A percentile compares a stretch with the other conserved stretches of the same genome.
These are phyloP conservation scores for Hydrotaea diabolus DNA, from an alignment of 2,888 invertebrate species.

Conservation along the genomic window DNA sequence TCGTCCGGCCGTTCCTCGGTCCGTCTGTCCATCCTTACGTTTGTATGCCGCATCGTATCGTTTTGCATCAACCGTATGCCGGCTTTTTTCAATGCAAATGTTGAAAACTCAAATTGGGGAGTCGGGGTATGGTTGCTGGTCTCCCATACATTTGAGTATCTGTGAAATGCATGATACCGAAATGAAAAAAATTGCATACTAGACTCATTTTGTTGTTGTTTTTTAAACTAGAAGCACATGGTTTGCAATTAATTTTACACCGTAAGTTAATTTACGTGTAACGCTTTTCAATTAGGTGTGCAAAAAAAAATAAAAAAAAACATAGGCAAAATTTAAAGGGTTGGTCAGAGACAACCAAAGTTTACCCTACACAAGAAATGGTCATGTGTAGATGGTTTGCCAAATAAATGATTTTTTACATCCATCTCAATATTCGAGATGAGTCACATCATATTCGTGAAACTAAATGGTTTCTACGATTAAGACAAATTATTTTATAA, in stretches of 20 bases:
- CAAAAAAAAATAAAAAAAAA: conserved; percentile 25
- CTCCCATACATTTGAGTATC: neutral
- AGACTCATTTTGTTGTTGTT: neutral
- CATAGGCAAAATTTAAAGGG: neutral
- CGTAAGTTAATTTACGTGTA: conserved; percentile 59
- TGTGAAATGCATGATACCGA: conserved; percentile 9
- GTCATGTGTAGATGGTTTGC: no score
- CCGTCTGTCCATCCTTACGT: neutral
- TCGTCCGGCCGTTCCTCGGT: no score
- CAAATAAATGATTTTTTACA: no score
- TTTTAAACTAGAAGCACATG: conserved; percentile 42
- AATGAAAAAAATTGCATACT: conserved; percentile 30
- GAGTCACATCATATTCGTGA: no score
- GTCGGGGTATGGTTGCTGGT: neutral
- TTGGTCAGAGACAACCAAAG: neutral
- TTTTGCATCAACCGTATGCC: neutral
- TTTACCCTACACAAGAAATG: neutral
- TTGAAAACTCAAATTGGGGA: neutral
- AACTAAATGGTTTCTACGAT: no score
- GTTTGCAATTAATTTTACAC: conserved; percentile 52
- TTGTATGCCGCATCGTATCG: neutral
- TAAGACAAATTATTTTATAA: no score
- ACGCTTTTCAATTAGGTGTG: conserved; percentile 60
- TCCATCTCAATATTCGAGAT: no score
- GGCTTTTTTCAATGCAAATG: neutral